Conservation (phyloP, 2,113 vertebrate species). For the Vicugna pacos region DNA sequence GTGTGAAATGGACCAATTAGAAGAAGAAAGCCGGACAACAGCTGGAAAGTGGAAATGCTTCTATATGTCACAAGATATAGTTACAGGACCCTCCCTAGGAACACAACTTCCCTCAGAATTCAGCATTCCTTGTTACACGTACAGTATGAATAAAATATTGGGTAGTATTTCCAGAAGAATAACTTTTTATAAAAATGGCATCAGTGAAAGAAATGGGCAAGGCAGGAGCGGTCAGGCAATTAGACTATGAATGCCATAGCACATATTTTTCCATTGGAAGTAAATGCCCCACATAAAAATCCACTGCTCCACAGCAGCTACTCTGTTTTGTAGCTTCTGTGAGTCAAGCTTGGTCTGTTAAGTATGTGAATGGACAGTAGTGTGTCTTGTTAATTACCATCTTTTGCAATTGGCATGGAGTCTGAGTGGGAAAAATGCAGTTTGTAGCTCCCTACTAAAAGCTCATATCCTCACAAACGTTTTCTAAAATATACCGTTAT, state of each 20-base stretch:
- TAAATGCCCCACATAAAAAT: constrained; percentile 56
- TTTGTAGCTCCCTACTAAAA: constrained; percentile 15
- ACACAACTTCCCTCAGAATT: neutral
- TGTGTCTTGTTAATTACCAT: constrained; percentile 27
- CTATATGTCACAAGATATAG: neutral
- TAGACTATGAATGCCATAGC: neutral
- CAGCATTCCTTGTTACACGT: constrained; percentile 16
- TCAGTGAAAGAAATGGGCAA: constrained; percentile 1
- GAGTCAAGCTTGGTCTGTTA: constrained; percentile 31
- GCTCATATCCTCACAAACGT: neutral
- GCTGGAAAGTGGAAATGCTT: neutral
- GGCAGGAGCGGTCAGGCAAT: neutral
- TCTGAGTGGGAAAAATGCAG: neutral
- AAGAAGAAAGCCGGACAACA: neutral
- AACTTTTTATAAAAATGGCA: constrained; percentile 59
- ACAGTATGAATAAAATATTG: constrained; percentile 68
- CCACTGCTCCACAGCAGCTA: constrained; percentile 5
- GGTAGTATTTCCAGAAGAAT: constrained; percentile 59
- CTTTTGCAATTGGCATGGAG: neutral
- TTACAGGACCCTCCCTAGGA: neutral
- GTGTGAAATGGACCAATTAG: neutral
- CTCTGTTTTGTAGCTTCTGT: neutral
- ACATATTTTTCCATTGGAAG: constrained; percentile 55
- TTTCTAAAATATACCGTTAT: neutral
- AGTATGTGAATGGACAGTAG: neutral